Percentiles rank a stretch among this genome's conserved stretches.
phyloP scores from a whole-genome alignment of 2,888 invertebrate genomes.

The Loripinus fragilis region DNA sequence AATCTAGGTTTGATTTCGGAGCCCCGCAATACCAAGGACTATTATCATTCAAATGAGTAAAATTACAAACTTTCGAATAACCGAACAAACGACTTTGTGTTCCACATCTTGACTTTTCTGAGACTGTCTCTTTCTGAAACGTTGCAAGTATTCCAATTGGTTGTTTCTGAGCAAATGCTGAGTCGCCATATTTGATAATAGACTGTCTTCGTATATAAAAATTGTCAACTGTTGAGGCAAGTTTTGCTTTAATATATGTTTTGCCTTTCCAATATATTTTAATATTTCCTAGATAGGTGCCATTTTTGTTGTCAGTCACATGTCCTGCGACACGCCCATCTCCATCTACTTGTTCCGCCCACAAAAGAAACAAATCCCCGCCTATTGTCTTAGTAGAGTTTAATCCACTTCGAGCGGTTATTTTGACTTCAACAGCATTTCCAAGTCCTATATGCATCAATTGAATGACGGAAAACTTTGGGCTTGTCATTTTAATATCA shows the following conservation, averaged over 20 bases:
- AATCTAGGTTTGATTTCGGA: constrained; percentile 25
- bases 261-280: constrained; percentile 16
- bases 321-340: constrained; percentile 37
- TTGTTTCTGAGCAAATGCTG: constrained; percentile 34
- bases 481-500: no score
- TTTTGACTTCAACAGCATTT: no score
- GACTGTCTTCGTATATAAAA: constrained; percentile 37
- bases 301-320: constrained; percentile 19
- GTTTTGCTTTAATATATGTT: constrained; percentile 26
- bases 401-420: no score
- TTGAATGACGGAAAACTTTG: no score
- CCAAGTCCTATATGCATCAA: no score
- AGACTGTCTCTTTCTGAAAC: neutral
- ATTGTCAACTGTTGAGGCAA: no score
- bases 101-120: constrained; percentile 35
- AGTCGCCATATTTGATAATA: constrained; percentile 42
- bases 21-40: constrained; percentile 48
- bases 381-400: constrained; percentile 31
- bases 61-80: constrained; percentile 37
- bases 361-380: constrained; percentile 44
- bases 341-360: no score
- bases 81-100: constrained; percentile 30
- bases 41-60: constrained; percentile 35
- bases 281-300: constrained; percentile 38
- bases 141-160: constrained; percentile 36